phyloP scores from a whole-genome alignment of 1,140 invertebrate species.

The Archegozetes longisetosus region DNA sequence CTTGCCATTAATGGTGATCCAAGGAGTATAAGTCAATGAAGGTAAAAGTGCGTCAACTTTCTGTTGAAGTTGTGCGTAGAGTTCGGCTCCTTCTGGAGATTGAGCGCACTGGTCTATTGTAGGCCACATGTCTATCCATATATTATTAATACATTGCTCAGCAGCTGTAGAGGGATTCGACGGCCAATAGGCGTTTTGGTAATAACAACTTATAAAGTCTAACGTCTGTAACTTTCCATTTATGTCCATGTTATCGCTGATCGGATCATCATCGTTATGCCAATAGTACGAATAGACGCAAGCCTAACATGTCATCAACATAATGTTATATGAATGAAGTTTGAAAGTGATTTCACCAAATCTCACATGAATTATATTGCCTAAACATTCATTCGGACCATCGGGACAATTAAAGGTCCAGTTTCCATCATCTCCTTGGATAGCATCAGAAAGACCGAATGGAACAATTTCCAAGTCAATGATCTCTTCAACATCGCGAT shows the following conservation, averaged over 20 bases:
- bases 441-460: neutral
- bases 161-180: neutral
- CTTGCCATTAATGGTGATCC: conserved; percentile 10
- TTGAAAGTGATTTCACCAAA: no score
- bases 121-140: neutral
- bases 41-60: conserved; percentile 8
- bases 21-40: conserved; percentile 11
- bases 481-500: conserved; percentile 12
- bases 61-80: conserved; percentile 5
- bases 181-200: neutral
- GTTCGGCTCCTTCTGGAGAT: neutral
- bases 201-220: conserved; percentile 14
- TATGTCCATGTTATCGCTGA: conserved; percentile 10
- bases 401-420: conserved; percentile 2
- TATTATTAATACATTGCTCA: neutral
- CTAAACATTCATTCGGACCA: conserved; percentile 7
- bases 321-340: no score
- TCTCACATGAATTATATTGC: neutral
- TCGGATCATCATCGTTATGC: conserved; percentile 13
- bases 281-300: conserved; percentile 6
- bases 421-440: neutral
- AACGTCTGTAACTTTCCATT: conserved; percentile 12
- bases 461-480: conserved; percentile 13
- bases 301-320: no score
- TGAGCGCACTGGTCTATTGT: conserved; percentile 2